A percentile compares a stretch with the other conserved stretches of the same genome.
Evolutionary conservation across 2,888 invertebrate genomes (phyloP).

Genomic region (Pristionchus fissidentatus): DNA sequence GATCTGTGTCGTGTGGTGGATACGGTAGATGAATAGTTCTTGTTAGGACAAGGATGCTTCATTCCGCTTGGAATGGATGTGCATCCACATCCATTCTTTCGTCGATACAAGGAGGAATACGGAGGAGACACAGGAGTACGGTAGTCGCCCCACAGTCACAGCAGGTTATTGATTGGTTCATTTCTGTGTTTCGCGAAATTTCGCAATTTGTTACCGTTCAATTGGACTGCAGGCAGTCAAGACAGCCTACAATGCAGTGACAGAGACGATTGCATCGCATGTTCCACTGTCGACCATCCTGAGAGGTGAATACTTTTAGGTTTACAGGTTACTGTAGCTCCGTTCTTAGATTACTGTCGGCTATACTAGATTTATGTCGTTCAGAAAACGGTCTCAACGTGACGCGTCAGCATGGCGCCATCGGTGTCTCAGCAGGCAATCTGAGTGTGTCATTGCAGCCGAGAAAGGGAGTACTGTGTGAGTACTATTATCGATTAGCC

Average conservation of each 20-base stretch:
- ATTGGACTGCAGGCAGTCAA: neutral
- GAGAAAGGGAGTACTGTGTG: slow-evolving; percentile 2
- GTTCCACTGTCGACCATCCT: slow-evolving; percentile 26
- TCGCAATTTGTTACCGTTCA: neutral
- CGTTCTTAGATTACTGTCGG: neutral
- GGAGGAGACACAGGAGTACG: slow-evolving; percentile 6
- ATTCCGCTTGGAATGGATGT: slow-evolving; percentile 34
- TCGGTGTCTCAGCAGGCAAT: neutral
- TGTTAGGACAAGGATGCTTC: slow-evolving; percentile 19
- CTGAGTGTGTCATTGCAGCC: neutral
- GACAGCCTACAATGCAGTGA: slow-evolving; percentile 21
- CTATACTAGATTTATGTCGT: neutral
- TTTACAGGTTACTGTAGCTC: too few species aligned
- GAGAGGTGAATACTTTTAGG: too few species aligned
- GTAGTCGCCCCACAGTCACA: neutral
- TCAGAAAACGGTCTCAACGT: neutral
- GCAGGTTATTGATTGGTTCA: neutral
- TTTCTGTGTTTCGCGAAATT: neutral
- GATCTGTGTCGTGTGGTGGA: neutral
- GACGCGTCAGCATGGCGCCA: neutral
- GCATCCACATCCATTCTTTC: slow-evolving; percentile 12
- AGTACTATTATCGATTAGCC: too few species aligned
- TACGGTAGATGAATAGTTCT: neutral
- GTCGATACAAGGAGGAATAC: slow-evolving; percentile 24
- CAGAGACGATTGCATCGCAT: neutral